Base-by-base conservation (phyloP, 2,888 invertebrate genomes). In the Scaptomyza cyrtandrae region DNA sequence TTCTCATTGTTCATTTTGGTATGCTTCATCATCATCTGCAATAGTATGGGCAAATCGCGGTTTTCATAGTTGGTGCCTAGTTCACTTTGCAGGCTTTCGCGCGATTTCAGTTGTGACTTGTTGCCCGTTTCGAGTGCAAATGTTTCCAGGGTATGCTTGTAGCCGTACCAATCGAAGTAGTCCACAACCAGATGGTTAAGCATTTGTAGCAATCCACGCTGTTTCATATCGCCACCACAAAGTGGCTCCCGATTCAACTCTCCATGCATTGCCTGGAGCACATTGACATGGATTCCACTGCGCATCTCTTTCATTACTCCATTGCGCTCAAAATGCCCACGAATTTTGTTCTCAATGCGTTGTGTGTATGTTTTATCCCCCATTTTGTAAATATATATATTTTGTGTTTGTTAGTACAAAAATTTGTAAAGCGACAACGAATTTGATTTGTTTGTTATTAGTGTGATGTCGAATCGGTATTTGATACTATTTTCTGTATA, bases 171-270 rank as follows among this genome's bases (percentile, higher is more conserved):
- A 33, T 89, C 70, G 0, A 92, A 81, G 59, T 91, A 92, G 59
- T 92, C 92, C 64, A 91, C 80, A 7, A 92, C 89, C 14, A 92
- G 64, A 94, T 90, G 81, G 19, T 85, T 81, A 1, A 87, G 80
- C 11, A 82, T 43, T 59, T 46, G 58, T 11, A 68, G n/a, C 7
- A 74, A 14, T 4, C 71, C 71, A 0, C 66, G 16, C 49, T 64
- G 54, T 6, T 16, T 11, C 14, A 56, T 0, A 37, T 57, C 45
- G 3, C 39, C 55, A 13, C 78, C 88, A 7, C 63, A 62, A 11
- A 85, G 68, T 0, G 75, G 52, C 0, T 56, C 29, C 2, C 55
- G 39, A 0, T 45, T 54, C 46, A 48, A 19, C 35, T 84, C 70
- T 0, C 71, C 86, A 29, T 75, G 80, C 79, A 91, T 80, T 84